phyloP scores from a whole-genome alignment of 2,113 vertebrate species.

The Furnarius figulus region DNA sequence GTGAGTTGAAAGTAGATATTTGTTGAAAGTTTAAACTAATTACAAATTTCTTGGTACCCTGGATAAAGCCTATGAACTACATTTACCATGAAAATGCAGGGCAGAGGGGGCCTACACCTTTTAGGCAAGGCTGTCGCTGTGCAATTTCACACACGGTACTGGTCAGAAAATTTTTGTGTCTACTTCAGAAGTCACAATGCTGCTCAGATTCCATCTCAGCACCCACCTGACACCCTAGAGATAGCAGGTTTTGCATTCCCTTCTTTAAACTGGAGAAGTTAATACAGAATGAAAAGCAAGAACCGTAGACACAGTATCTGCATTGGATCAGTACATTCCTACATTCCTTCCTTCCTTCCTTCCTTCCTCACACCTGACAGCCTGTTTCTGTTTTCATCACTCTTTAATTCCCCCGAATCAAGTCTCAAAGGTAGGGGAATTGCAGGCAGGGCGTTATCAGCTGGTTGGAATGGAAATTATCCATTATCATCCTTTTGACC shows the following conservation, averaged over 20 bases:
- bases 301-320: background rate
- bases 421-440: background rate
- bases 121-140: background rate
- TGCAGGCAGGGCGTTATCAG: background rate
- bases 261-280: background rate
- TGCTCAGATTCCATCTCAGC: background rate
- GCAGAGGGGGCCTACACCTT: background rate
- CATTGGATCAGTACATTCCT: background rate
- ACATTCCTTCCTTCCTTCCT: background rate
- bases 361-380: background rate
- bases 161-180: background rate
- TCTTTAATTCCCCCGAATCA: background rate
- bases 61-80: background rate
- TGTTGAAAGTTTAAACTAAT: background rate
- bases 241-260: background rate
- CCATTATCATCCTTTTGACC: background rate
- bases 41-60: background rate
- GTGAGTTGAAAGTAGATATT: background rate
- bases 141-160: background rate
- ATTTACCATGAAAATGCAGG: background rate
- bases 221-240: background rate
- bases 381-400: background rate
- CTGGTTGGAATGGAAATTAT: background rate
- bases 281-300: background rate
- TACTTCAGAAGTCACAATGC: background rate